phyloP scores from a whole-genome alignment of 2,888 invertebrate genomes.

The Tetranychus piercei region DNA sequence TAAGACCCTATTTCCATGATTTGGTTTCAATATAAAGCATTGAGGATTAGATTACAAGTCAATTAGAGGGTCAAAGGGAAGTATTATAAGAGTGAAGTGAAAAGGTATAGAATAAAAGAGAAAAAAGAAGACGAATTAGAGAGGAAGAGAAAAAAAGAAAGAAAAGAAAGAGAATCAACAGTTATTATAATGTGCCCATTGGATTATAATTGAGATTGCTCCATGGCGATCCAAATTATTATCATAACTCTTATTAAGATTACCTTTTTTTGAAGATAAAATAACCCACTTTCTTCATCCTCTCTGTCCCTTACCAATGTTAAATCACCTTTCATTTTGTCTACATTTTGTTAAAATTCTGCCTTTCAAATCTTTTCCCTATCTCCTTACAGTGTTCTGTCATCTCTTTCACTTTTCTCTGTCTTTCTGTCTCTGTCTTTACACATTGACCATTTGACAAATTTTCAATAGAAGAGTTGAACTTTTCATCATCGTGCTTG shows the following conservation, averaged over 20 bases:
- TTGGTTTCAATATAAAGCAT: not conserved
- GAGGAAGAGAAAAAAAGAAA: not conserved
- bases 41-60: not conserved
- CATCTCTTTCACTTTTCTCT: not conserved
- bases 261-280: not conserved
- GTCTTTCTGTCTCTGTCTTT: constrained; percentile 3
- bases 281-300: not conserved
- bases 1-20: too few species aligned
- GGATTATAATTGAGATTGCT: not conserved
- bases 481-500: not conserved
- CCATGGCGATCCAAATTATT: not conserved
- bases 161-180: not conserved
- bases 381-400: not conserved
- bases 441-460: not conserved
- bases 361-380: not conserved
- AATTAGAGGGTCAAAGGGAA: not conserved
- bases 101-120: not conserved
- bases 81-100: too few species aligned
- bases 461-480: not conserved
- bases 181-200: not conserved
- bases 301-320: not conserved
- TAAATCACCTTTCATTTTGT: not conserved
- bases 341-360: not conserved
- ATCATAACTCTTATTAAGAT: not conserved
- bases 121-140: not conserved